Evolutionary conservation across 23 tunicate genomes (phyloP), one percentile per base, ranked within the genome.

Genomic region (Halocynthia roretzi): DNA sequence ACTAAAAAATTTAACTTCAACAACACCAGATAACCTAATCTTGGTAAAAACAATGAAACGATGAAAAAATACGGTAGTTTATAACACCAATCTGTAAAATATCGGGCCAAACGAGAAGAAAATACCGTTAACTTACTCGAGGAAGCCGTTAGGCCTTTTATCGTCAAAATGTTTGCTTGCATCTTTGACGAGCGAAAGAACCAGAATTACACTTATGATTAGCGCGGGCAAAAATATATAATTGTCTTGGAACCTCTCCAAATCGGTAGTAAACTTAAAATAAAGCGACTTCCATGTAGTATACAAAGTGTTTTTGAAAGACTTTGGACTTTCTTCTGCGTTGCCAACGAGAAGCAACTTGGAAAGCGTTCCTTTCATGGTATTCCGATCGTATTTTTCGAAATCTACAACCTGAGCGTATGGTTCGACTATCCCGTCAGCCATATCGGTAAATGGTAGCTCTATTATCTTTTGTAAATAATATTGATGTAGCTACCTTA

Each of bases 171-270:
- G 14, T 18, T 74, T 54, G 23, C 55, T 8, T 21, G 40, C 21
- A 8, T 22, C 62, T 56, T 74, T 74, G 50, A 53, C 10, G 9
- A 20, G n/a, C 17, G 78, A 74, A 22, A 74, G 56, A 62, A 56
- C 65, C 55, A 74, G 19, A 56, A 20, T 9, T 8, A 74, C 2
- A 54, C 55, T 54, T 5, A 74, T 56, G 18, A 53, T 22, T 54
- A 74, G 56, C 18, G 78, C 78, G 17, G 78, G 78, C 18, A 74
- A 20, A 56, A 74, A 50, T 8, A 74, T 21, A 54, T 6, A 74
- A 18, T 74, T 74, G 31, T 74, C 78, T 74, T 74, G 78, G 23
- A 54, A 17, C 56, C 78, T 53, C 31, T 74, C 78, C 56, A 54
- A 22, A 64, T 74, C 78, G 17, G 14, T 21, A n/a, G 31, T 21